phyloP scores from a whole-genome alignment of 2,888 invertebrate genomes.

The Nesidiocoris tenuis region DNA sequence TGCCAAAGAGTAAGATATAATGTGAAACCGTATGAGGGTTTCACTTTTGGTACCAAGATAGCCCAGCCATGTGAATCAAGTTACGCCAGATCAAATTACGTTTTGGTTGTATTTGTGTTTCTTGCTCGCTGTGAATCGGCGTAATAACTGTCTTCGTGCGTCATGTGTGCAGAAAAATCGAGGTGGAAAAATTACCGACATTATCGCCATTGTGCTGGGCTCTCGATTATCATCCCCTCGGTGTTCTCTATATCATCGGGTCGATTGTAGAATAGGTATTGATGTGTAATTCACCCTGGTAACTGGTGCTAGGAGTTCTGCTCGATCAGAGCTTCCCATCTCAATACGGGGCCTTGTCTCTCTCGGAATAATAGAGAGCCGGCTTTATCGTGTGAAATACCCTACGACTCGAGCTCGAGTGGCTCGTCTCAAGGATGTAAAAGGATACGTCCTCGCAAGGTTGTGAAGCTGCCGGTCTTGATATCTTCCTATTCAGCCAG shows the following conservation, averaged over 20 bases:
- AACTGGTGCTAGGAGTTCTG: neutral
- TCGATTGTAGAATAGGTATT: too few species aligned
- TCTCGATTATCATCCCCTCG: neutral
- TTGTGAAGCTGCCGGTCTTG: slow-evolving; percentile 31
- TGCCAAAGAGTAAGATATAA: too few species aligned
- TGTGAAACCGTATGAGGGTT: too few species aligned
- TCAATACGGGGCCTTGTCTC: neutral
- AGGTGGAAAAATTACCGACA: neutral
- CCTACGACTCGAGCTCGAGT: slow-evolving; percentile 14
- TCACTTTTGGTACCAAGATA: too few species aligned
- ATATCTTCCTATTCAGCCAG: too few species aligned
- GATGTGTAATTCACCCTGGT: neutral
- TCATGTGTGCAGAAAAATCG: too few species aligned
- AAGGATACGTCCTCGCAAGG: slow-evolving; percentile 24
- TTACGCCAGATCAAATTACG: too few species aligned
- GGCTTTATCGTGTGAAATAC: slow-evolving; percentile 25
- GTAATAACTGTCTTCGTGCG: too few species aligned
- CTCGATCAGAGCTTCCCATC: neutral
- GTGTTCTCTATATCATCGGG: neutral
- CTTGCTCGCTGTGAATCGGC: too few species aligned
- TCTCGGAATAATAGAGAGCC: neutral
- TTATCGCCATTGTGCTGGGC: neutral
- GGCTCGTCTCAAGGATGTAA: slow-evolving; percentile 38
- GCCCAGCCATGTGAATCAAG: too few species aligned
- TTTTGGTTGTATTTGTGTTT: too few species aligned